phyloP scores from a whole-genome alignment of 2,113 vertebrate species.

The Cottus gobio region DNA sequence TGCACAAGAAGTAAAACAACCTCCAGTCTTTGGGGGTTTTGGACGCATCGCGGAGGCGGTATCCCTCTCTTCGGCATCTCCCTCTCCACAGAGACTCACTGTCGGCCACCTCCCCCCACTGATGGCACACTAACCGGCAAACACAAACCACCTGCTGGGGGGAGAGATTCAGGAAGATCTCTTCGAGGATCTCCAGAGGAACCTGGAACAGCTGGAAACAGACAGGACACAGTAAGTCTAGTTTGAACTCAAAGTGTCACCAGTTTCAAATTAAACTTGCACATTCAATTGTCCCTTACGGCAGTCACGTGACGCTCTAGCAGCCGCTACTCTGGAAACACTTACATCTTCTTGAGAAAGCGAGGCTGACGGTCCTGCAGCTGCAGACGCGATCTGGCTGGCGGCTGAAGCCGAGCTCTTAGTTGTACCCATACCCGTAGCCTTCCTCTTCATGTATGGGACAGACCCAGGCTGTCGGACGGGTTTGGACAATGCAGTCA shows the following conservation, averaged over 20 bases:
- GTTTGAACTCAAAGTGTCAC: neutral
- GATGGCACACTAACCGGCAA: slow-evolving; percentile 76
- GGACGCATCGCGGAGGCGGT: slow-evolving; percentile 3
- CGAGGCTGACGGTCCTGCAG: neutral
- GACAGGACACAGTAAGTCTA: neutral
- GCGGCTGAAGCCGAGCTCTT: slow-evolving; percentile 1
- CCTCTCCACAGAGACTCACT: slow-evolving; percentile 76
- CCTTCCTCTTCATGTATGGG: slow-evolving; percentile 43
- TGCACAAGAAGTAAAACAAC: slow-evolving; percentile 75
- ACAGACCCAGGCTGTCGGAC: neutral
- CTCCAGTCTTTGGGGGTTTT: slow-evolving; percentile 70
- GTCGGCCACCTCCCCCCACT: slow-evolving; percentile 80
- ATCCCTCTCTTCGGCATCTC: slow-evolving; percentile 77
- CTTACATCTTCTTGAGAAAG: neutral
- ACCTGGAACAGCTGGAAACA: slow-evolving; percentile 26
- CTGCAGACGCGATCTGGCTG: fast-evolving
- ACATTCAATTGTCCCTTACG: neutral
- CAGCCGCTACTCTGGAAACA: neutral
- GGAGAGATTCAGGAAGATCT: slow-evolving; percentile 78
- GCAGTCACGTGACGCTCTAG: too few relatives aligned
- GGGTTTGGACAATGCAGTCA: neutral
- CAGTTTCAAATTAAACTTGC: neutral
- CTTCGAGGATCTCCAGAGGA: slow-evolving; percentile 75
- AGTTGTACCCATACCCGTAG: slow-evolving; percentile 41
- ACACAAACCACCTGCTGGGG: slow-evolving; percentile 61